Evolutionary conservation across 2,797 vertebrate genomes (phyloP).

Genomic region (Fundulus diaphanus): DNA sequence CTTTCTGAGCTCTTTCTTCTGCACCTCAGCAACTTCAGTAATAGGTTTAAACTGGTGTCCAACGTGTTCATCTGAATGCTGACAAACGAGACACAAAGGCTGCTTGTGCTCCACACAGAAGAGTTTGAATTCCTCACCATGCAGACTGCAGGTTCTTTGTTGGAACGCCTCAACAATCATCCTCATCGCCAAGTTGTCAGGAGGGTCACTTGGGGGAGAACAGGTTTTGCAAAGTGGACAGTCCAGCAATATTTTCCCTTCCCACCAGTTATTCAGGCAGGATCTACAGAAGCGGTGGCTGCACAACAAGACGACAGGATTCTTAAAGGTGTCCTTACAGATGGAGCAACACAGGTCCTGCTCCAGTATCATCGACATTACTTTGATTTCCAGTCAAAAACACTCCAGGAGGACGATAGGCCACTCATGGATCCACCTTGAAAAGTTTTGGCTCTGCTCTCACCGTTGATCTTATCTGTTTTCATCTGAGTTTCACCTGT

Average conservation of each 20-base stretch:
- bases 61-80: constrained; percentile 20
- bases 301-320: constrained; percentile 32
- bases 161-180: constrained; percentile 7
- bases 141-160: constrained; percentile 15
- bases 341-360: constrained; percentile 33
- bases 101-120: constrained; percentile 40
- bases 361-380: constrained; percentile 6
- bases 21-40: constrained; percentile 18
- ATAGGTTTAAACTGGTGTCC: constrained; percentile 24
- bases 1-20: not conserved
- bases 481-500: too few species aligned
- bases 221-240: constrained; percentile 40
- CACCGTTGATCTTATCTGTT: too few species aligned
- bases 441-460: too few species aligned
- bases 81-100: constrained; percentile 21
- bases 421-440: too few species aligned
- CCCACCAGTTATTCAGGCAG: constrained; percentile 44
- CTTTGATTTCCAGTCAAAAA: not conserved
- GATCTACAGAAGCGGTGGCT: constrained; percentile 50
- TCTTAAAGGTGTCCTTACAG: constrained; percentile 39
- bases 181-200: constrained; percentile 27
- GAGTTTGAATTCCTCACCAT: constrained; percentile 20
- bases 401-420: too few species aligned
- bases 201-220: constrained; percentile 21
- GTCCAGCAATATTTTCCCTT: constrained; percentile 1